Conservation (phyloP, 2,797 vertebrate genomes). For the Allochrocebus solatus region DNA sequence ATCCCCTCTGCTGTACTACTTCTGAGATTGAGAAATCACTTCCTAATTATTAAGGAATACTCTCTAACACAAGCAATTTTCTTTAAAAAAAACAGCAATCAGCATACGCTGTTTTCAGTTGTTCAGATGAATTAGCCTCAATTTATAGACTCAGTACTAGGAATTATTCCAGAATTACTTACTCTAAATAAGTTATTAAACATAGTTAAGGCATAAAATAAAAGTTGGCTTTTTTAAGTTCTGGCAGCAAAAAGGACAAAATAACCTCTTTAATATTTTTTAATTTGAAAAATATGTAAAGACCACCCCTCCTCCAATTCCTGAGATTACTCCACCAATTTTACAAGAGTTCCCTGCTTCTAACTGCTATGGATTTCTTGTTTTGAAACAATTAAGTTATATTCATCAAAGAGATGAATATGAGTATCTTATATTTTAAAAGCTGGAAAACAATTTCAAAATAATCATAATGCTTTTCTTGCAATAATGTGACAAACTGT, state of each 20-base stretch:
- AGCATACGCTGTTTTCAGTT: neutral
- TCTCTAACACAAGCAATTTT: neutral
- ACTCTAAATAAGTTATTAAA: neutral
- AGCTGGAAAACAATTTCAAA: neutral
- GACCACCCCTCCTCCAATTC: neutral
- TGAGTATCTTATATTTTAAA: neutral
- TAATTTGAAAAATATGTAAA: constrained; percentile 19
- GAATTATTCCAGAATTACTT: neutral
- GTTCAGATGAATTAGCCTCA: neutral
- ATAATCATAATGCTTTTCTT: neutral
- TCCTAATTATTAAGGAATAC: neutral
- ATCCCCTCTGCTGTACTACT: neutral
- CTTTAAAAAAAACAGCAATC: neutral
- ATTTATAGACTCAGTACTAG: neutral
- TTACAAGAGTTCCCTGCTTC: neutral
- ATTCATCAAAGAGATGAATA: neutral
- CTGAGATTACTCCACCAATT: neutral
- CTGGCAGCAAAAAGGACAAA: neutral
- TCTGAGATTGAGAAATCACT: neutral
- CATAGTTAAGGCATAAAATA: neutral
- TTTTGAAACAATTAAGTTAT: neutral
- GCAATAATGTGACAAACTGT: neutral
- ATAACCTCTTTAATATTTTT: neutral
- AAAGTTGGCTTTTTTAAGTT: constrained; percentile 19
- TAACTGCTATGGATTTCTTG: neutral